Conservation (phyloP, 2,797 vertebrate species). For the Phyllotis vaccarum region DNA sequence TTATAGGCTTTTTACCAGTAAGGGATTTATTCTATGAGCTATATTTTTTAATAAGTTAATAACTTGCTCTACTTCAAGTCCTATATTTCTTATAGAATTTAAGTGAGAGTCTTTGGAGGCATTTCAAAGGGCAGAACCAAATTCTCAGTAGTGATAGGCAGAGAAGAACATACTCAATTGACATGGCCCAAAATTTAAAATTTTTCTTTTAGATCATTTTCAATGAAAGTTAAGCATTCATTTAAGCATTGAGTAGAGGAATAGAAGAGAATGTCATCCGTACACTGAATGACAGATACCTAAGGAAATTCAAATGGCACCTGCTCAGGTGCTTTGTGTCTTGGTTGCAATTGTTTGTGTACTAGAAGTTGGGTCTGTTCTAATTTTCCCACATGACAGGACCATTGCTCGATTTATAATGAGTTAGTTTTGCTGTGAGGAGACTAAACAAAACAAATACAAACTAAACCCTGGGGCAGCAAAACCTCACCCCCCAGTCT, state of each 20-base stretch:
- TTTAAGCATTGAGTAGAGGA: background rate
- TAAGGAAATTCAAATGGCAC: background rate
- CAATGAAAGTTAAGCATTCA: background rate
- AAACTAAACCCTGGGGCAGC: background rate
- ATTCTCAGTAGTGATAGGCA: background rate
- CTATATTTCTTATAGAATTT: background rate
- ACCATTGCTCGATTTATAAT: background rate
- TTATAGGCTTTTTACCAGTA: background rate
- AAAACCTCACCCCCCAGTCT: background rate
- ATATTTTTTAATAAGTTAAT: background rate
- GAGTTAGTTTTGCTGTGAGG: background rate
- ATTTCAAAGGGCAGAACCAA: background rate
- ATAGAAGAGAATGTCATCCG: background rate
- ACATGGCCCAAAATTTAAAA: background rate
- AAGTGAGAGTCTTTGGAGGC: background rate
- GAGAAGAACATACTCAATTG: background rate
- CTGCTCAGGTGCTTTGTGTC: background rate
- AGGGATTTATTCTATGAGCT: background rate
- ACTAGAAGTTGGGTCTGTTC: background rate
- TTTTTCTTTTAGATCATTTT: background rate
- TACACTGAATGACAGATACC: background rate
- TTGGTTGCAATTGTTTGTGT: background rate
- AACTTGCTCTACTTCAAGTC: background rate
- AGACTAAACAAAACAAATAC: background rate
- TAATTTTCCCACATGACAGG: background rate